These are phyloP conservation scores for Phortica magna DNA, from an alignment of 2,888 invertebrate genomes.

Conservation along the genomic window DNA sequence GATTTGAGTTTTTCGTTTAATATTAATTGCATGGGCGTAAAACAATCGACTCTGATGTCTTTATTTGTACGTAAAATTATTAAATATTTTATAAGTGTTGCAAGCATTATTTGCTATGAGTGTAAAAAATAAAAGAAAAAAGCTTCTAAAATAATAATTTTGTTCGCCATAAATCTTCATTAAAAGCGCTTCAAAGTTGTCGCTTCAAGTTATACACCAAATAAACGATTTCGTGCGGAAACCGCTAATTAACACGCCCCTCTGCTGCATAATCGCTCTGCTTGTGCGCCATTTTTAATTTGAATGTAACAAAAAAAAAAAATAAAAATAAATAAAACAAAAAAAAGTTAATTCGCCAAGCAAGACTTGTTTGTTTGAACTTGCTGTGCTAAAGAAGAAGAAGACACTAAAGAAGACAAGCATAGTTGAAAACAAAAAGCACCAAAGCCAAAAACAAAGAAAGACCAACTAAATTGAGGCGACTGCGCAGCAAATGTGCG, in stretches of 20 bases:
- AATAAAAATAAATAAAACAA: no score
- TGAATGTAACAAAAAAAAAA: neutral
- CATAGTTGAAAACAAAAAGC: neutral
- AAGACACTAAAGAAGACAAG: neutral
- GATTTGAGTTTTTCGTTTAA: neutral
- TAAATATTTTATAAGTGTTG: no score
- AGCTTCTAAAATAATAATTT: no score
- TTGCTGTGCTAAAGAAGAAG: neutral
- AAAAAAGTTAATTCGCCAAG: neutral
- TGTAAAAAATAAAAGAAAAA: no score
- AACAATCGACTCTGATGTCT: neutral
- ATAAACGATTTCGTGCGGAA: no score
- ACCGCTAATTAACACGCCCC: neutral
- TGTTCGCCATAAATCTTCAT: no score
- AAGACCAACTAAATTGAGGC: neutral
- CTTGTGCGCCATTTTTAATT: neutral
- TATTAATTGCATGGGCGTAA: neutral
- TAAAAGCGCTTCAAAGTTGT: no score
- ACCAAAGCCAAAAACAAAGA: neutral
- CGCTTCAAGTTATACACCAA: no score
- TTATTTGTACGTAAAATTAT: neutral
- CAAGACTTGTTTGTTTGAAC: neutral
- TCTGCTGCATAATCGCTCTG: neutral
- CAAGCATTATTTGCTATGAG: no score
- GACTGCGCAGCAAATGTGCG: slow-evolving; percentile 16